Base-by-base conservation (phyloP, 2,113 vertebrate genomes). In the Atrichornis clamosus region DNA sequence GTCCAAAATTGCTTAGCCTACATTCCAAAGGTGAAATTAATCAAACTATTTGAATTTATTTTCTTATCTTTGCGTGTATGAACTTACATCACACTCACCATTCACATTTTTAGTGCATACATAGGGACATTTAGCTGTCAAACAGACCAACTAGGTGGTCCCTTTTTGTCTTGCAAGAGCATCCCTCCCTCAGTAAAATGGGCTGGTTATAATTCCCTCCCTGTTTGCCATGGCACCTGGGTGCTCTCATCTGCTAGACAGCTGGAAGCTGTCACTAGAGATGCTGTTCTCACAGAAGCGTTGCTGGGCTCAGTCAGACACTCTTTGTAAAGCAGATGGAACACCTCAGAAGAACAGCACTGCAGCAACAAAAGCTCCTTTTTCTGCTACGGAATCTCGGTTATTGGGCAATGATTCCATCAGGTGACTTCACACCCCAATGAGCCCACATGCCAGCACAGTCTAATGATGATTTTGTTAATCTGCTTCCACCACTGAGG, bases 221-320 rank as follows among this genome's bases (percentile, higher is more conserved):
- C 79, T 19, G 39, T 90, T 90, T 72, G 60, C 65, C 65, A 26
- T 5, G 19, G 89, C 95, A 96, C 90, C 92, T 96, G 94, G 92
- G 65, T 85, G 78, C 82, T 89, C 85, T 79, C 9, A 11, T 64
- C 85, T 93, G 93, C 87, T 83, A 68, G 94, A 90, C 92, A 96
- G 93, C 92, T 96, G 92, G 78, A 95, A 93, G 59, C 84, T 93
- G 92, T 95, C 92, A 93, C 75, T 52, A 52, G 94, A 94, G 70
- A 95, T 88, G 79, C 92, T 90, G 85, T 53, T 95, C 70, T 84
- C 93, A 92, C 6, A 21, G 65, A 86, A 80, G 91, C 12, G 0
- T 87, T 59, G 44, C 93, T 93, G 84, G 68, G 76, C 91, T 92
- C 60, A 94, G 68, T 67, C 89, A 94, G 88, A 94, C 46, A 62